phyloP scores from a whole-genome alignment of 2,888 invertebrate genomes.

The Exocentrus adspersus region DNA sequence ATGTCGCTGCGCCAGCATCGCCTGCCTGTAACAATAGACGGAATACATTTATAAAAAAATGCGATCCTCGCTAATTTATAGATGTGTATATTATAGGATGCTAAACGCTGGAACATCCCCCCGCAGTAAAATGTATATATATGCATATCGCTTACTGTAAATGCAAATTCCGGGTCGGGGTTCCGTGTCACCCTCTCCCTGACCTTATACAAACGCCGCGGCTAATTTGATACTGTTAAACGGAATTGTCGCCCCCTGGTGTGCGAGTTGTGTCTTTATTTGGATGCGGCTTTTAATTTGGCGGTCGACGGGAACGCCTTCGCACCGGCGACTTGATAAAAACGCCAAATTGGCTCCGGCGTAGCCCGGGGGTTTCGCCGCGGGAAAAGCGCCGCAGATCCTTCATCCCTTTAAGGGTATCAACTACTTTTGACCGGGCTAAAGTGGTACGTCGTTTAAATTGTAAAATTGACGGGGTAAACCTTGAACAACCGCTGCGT shows the following conservation, averaged over 20 bases:
- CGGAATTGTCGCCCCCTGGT: conserved; percentile 51
- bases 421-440: not conserved
- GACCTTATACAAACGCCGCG: conserved; percentile 61
- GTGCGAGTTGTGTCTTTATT: conserved; percentile 48
- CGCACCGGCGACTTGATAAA: conserved; percentile 50
- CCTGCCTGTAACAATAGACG: conserved; percentile 74
- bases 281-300: conserved; percentile 54
- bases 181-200: conserved; percentile 41
- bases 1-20: conserved; percentile 68
- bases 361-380: not conserved
- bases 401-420: no score
- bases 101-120: conserved; percentile 33
- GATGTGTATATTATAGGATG: no score
- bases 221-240: conserved; percentile 60
- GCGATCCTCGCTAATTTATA: no score
- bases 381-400: not conserved
- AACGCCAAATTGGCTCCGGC: conserved; percentile 48
- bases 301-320: conserved; percentile 42
- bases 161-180: conserved; percentile 54
- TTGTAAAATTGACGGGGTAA: conserved; percentile 43
- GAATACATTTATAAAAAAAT: conserved; percentile 49
- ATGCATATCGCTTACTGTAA: conserved; percentile 62
- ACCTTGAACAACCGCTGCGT: no score
- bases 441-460: not conserved
- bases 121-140: conserved; percentile 52